Evolutionary conservation across 2,888 invertebrate genomes (phyloP).

Genomic region (Molorchus minor): DNA sequence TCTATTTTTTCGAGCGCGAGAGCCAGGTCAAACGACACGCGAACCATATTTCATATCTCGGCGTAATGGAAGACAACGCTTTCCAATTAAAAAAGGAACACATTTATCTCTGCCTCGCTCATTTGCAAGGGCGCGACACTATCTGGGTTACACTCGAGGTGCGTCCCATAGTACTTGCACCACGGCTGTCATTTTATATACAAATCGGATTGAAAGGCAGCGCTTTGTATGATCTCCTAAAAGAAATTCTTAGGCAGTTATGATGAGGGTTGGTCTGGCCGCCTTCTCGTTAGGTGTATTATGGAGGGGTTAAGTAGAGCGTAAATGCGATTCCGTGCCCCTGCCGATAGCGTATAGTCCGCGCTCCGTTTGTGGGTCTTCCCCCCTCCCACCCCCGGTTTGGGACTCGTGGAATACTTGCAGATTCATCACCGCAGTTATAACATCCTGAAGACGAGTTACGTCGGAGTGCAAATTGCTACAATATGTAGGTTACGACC

Average conservation of each 20-base stretch:
- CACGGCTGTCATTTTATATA: constrained; percentile 4
- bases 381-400: background rate
- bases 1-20: background rate
- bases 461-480: too few species aligned
- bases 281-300: constrained; percentile 46
- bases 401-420: background rate
- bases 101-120: constrained; percentile 8
- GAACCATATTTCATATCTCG: constrained; percentile 3
- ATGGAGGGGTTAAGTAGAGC: constrained; percentile 54
- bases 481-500: too few species aligned
- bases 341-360: constrained; percentile 28
- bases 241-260: constrained; percentile 14
- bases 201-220: constrained; percentile 8
- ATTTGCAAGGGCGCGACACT: constrained; percentile 11
- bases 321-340: constrained; percentile 53
- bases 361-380: background rate
- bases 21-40: background rate
- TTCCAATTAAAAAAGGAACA: constrained; percentile 11
- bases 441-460: too few species aligned
- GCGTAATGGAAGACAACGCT: background rate
- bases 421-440: background rate
- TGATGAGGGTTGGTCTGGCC: constrained; percentile 35
- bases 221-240: constrained; percentile 11
- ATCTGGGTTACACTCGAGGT: background rate
- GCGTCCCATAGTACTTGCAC: background rate